Percentiles rank a stretch among this genome's conserved stretches.
Conservation (phyloP, 2,888 invertebrate genomes). For the Drosophila barbarae region DNA sequence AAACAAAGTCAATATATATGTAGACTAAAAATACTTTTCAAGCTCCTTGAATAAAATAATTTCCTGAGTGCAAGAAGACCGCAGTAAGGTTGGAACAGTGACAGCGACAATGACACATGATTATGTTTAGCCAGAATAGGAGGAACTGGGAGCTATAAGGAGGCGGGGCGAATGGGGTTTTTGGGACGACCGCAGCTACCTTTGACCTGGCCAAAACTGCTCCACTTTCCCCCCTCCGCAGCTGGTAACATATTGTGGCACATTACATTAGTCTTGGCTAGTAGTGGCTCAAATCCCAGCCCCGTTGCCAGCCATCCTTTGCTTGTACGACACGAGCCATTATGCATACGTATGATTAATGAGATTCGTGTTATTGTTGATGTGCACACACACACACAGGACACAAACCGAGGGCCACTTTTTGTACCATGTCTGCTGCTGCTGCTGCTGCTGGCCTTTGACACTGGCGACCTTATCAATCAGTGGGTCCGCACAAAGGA, state of each 20-base stretch:
- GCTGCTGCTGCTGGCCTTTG: constrained; percentile 9
- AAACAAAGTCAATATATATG: too few species aligned
- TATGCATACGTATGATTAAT: constrained; percentile 71
- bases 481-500: constrained; percentile 29
- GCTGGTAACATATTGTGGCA: constrained; percentile 59
- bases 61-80: not conserved
- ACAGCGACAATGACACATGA: constrained; percentile 74
- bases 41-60: not conserved
- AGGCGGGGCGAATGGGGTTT: not conserved
- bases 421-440: constrained; percentile 11
- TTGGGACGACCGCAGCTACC: constrained; percentile 42
- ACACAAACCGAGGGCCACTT: constrained; percentile 16
- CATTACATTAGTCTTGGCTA: constrained; percentile 46
- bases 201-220: constrained; percentile 32
- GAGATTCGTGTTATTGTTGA: constrained; percentile 70
- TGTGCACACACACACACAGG: constrained; percentile 37
- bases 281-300: constrained; percentile 14
- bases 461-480: constrained; percentile 34
- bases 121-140: constrained; percentile 49
- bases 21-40: not conserved
- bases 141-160: constrained; percentile 6
- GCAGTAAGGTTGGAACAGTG: constrained; percentile 36
- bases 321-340: constrained; percentile 61
- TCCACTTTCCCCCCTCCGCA: constrained; percentile 6
- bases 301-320: constrained; percentile 4